Evolutionary conservation across 2,888 invertebrate genomes (phyloP).

Genomic region (Pheosia tremula): DNA sequence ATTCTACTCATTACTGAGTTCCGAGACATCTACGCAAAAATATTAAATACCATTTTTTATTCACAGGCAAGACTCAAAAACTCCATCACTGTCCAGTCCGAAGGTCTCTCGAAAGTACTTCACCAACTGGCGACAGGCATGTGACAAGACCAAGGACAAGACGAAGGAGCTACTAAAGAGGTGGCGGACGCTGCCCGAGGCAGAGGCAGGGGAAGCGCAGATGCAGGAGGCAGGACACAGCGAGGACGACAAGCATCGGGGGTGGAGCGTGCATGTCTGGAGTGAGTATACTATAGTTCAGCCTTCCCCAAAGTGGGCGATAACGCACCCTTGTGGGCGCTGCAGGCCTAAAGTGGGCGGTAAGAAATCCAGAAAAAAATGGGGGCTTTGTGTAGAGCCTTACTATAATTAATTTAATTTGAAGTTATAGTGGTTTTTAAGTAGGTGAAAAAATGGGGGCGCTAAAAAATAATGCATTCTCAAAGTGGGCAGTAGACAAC

Average conservation of each 20-base stretch:
- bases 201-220: slow-evolving; percentile 65
- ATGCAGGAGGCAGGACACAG: slow-evolving; percentile 67
- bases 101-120: slow-evolving; percentile 89
- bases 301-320: too few species aligned
- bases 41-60: slow-evolving; percentile 12
- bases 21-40: too few species aligned
- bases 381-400: too few species aligned
- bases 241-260: slow-evolving; percentile 79
- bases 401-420: too few species aligned
- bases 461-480: too few species aligned
- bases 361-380: too few species aligned
- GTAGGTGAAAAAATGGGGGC: too few species aligned
- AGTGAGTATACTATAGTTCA: slow-evolving; percentile 75
- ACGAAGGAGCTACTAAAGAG: slow-evolving; percentile 89
- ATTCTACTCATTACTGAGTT: too few species aligned
- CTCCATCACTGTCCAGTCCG: slow-evolving; percentile 68
- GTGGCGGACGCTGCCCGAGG: slow-evolving; percentile 88
- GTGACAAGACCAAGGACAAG: slow-evolving; percentile 90
- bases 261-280: slow-evolving; percentile 92
- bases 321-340: too few species aligned
- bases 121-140: slow-evolving; percentile 90
- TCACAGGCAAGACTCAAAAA: slow-evolving; percentile 76
- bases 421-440: too few species aligned
- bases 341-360: too few species aligned
- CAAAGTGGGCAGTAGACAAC: too few species aligned